A percentile compares a stretch with the other conserved stretches of the same genome.
phyloP scores from a whole-genome alignment of 2,113 vertebrate genomes.

The Halichoerus grypus region DNA sequence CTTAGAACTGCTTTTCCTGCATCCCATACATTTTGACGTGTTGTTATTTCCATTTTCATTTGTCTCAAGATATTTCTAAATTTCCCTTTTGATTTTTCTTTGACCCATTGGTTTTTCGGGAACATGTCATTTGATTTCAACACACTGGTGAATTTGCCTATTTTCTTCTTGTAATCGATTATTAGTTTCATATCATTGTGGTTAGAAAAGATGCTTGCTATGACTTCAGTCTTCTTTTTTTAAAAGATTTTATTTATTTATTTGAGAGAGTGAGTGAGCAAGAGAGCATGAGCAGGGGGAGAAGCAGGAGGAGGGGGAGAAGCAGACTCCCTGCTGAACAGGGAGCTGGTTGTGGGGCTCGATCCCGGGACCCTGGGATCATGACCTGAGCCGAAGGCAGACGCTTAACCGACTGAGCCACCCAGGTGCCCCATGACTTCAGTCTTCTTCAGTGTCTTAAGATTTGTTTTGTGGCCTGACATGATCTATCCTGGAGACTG shows the following conservation, averaged over 20 bases:
- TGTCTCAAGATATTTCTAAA: neutral
- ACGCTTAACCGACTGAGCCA: neutral
- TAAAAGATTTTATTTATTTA: neutral
- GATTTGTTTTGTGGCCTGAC: neutral
- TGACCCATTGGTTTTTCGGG: neutral
- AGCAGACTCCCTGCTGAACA: neutral
- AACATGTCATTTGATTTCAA: neutral
- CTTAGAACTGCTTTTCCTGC: neutral
- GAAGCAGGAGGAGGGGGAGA: neutral
- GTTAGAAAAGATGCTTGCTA: neutral
- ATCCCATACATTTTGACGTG: rapidly evolving
- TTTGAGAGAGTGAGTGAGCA: neutral
- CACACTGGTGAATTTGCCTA: neutral
- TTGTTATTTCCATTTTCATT: neutral
- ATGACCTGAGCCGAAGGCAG: neutral
- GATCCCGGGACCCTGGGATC: neutral
- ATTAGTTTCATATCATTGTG: neutral
- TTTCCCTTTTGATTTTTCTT: neutral
- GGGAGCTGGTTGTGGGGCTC: neutral
- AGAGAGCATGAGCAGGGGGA: neutral
- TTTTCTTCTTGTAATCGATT: neutral
- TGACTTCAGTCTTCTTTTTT: neutral
- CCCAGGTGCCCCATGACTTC: neutral
- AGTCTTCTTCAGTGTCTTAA: neutral
- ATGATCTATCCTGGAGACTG: neutral